phyloP scores from a whole-genome alignment of 2,113 vertebrate genomes.

The Onychostruthus taczanowskii region DNA sequence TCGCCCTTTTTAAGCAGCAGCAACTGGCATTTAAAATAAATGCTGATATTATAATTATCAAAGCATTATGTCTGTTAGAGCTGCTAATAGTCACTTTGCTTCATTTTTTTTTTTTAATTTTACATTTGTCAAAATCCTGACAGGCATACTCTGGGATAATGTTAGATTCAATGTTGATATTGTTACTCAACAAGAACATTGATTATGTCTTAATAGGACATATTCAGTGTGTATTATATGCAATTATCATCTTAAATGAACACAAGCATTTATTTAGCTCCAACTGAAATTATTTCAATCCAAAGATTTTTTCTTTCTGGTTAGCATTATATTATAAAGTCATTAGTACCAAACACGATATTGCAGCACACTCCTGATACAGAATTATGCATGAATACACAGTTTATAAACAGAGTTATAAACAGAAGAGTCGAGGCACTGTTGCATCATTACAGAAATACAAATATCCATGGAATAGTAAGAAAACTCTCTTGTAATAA shows the following conservation, averaged over 20 bases:
- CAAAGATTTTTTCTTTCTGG: not conserved
- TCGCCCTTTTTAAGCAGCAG: not conserved
- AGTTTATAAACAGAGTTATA: not conserved
- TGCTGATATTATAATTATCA: conserved; percentile 50
- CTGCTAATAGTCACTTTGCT: conserved; percentile 14
- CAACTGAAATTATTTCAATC: conserved; percentile 19
- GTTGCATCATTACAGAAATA: not conserved
- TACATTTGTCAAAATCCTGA: conserved; percentile 35
- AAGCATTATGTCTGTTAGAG: conserved; percentile 12
- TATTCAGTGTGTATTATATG: not conserved
- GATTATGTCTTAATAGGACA: conserved; percentile 31
- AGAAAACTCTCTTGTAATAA: not conserved
- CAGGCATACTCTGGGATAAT: not conserved
- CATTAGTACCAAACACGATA: not conserved
- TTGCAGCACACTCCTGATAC: not conserved
- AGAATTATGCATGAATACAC: not conserved
- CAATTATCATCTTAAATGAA: conserved; percentile 41
- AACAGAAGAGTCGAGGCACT: not conserved
- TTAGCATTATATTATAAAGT: not conserved
- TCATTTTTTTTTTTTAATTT: not conserved
- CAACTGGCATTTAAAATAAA: conserved; percentile 38
- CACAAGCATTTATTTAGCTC: conserved; percentile 8
- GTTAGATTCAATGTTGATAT: conserved; percentile 27
- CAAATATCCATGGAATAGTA: not conserved
- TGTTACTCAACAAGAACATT: conserved; percentile 46